These are phyloP conservation scores for Xestia xanthographa DNA, from an alignment of 2,888 invertebrate genomes.

Conservation along the genomic window DNA sequence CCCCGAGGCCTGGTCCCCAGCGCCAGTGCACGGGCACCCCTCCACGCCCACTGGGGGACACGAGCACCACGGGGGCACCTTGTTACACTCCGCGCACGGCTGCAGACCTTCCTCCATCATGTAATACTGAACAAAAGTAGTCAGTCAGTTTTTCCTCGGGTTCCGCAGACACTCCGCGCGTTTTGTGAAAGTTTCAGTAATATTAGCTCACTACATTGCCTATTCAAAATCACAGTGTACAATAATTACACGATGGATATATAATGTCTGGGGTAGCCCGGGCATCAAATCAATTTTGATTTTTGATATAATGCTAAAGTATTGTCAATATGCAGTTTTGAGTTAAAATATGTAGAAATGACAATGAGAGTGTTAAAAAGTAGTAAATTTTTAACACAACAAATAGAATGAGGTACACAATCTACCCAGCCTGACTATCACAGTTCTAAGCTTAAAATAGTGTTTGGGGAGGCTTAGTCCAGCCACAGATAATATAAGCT, in stretches of 20 bases:
- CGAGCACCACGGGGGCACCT: too few species aligned
- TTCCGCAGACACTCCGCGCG: neutral
- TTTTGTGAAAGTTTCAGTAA: neutral
- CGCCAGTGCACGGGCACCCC: neutral
- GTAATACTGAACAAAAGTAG: neutral
- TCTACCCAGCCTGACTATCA: neutral
- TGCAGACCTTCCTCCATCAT: conserved; percentile 1
- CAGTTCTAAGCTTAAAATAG: neutral
- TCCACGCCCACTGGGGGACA: too few species aligned
- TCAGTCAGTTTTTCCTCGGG: neutral
- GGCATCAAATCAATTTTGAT: neutral
- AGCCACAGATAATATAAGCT: too few species aligned
- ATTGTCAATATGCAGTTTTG: neutral
- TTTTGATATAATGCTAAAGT: neutral
- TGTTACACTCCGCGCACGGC: conserved; percentile 7
- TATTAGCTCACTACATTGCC: neutral
- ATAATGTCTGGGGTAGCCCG: neutral
- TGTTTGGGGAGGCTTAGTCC: too few species aligned
- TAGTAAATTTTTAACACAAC: neutral
- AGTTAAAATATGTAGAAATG: neutral
- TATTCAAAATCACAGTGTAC: neutral
- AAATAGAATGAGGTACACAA: too few species aligned
- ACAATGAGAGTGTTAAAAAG: neutral
- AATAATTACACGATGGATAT: neutral
- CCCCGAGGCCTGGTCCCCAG: neutral